Evolutionary conservation across 2,888 invertebrate genomes (phyloP).

Genomic region (Masnerella sp.): DNA sequence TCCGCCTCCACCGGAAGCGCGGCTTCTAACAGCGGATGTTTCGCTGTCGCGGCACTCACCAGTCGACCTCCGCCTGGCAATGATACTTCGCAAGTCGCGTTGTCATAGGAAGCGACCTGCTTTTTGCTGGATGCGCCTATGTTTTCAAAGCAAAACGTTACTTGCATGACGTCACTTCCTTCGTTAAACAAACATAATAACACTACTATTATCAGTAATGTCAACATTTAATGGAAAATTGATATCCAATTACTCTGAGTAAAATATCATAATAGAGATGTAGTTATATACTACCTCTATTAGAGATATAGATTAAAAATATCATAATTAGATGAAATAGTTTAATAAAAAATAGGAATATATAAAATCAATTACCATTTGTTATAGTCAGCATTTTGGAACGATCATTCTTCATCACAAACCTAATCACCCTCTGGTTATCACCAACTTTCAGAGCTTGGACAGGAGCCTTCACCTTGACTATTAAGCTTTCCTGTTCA

Average conservation of each 20-base stretch:
- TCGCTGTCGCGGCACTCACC: constrained; percentile 87
- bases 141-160: too few species aligned
- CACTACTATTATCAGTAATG: too few species aligned
- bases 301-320: too few species aligned
- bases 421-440: constrained; percentile 80
- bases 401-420: constrained; percentile 82
- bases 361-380: constrained; percentile 81
- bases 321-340: not conserved
- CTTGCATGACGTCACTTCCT: too few species aligned
- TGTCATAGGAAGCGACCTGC: constrained; percentile 86
- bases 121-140: constrained; percentile 82
- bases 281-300: too few species aligned
- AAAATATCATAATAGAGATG: too few species aligned
- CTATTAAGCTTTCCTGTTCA: constrained; percentile 86
- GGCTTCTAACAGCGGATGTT: constrained; percentile 90
- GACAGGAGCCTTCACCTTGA: constrained; percentile 83
- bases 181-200: too few species aligned
- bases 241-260: too few species aligned
- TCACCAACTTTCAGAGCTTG: constrained; percentile 80
- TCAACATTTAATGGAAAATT: too few species aligned
- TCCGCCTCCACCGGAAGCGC: constrained; percentile 92
- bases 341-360: too few species aligned
- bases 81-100: constrained; percentile 87
- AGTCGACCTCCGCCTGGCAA: constrained; percentile 87
- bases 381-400: constrained; percentile 84